These are phyloP conservation scores for Ectropis grisescens DNA, from an alignment of 1,140 invertebrate genomes.

Conservation along the genomic window DNA sequence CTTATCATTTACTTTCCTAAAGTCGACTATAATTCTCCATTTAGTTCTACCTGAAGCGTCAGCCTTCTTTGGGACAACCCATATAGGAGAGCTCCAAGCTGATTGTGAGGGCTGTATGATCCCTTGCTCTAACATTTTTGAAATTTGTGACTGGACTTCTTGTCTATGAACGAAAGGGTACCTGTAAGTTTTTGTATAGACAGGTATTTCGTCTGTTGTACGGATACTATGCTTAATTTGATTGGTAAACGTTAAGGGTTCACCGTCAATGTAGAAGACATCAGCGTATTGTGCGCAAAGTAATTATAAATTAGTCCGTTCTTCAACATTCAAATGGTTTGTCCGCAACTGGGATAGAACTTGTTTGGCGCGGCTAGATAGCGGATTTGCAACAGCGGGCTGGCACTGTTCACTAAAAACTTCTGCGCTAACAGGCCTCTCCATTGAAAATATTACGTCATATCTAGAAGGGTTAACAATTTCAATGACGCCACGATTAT, in stretches of 20 bases:
- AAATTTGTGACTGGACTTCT: background rate
- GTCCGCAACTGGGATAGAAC: conserved; percentile 9
- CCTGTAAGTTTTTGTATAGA: conserved; percentile 2
- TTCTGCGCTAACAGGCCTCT: conserved; percentile 7
- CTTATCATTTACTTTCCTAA: too few relatives aligned
- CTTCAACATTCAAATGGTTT: conserved; percentile 9
- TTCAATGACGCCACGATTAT: conserved; percentile 9
- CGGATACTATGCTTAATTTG: conserved; percentile 1
- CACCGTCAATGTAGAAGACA: conserved; percentile 1
- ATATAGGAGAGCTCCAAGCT: too few relatives aligned
- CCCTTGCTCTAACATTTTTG: background rate
- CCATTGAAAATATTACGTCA: conserved; percentile 13
- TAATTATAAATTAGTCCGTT: conserved; percentile 8
- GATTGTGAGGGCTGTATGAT: background rate
- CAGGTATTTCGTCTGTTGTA: conserved; percentile 2
- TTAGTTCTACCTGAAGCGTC: too few relatives aligned
- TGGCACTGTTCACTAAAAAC: conserved; percentile 5
- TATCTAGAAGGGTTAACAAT: conserved; percentile 6
- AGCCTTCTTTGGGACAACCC: too few relatives aligned
- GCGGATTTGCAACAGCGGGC: background rate
- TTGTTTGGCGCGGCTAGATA: background rate
- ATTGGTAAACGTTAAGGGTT: background rate
- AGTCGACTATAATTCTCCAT: too few relatives aligned
- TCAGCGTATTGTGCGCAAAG: conserved; percentile 8
- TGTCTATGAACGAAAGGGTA: background rate